Evolutionary conservation across 2,888 invertebrate species (phyloP).

Genomic region (Cryptocheilus praepositus): DNA sequence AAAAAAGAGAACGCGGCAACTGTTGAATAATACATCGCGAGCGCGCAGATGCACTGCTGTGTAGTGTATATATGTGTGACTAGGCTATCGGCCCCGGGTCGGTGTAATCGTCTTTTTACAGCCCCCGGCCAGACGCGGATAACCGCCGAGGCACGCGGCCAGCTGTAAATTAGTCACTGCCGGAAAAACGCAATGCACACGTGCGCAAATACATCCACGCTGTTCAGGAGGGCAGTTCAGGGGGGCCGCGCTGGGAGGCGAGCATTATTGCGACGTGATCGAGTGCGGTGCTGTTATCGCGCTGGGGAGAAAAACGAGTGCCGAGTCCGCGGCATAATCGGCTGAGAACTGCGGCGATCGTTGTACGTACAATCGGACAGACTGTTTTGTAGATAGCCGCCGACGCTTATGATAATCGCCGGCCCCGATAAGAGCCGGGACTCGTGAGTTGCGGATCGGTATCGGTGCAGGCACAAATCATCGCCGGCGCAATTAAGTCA

Average conservation of each 20-base stretch:
- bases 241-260: too few relatives aligned
- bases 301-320: too few relatives aligned
- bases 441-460: too few relatives aligned
- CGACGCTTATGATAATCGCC: too few relatives aligned
- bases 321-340: too few relatives aligned
- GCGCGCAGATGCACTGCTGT: conserved; percentile 37
- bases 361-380: too few relatives aligned
- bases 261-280: not conserved
- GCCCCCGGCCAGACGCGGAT: conserved; percentile 11
- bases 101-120: conserved; percentile 37
- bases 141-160: conserved; percentile 8
- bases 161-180: conserved; percentile 9
- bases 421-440: too few relatives aligned
- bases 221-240: too few relatives aligned
- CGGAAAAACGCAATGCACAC: conserved; percentile 10
- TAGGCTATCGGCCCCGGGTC: conserved; percentile 36
- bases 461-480: too few relatives aligned
- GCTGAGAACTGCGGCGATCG: too few relatives aligned
- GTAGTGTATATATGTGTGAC: not conserved
- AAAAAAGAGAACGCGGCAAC: conserved; percentile 4
- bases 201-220: not conserved
- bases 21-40: conserved; percentile 50
- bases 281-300: not conserved
- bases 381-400: too few relatives aligned
- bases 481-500: too few relatives aligned